Percentiles rank a stretch among this genome's conserved stretches.
Evolutionary conservation across 2,888 invertebrate species (phyloP).

Genomic region (Neoaliturus tenellus): DNA sequence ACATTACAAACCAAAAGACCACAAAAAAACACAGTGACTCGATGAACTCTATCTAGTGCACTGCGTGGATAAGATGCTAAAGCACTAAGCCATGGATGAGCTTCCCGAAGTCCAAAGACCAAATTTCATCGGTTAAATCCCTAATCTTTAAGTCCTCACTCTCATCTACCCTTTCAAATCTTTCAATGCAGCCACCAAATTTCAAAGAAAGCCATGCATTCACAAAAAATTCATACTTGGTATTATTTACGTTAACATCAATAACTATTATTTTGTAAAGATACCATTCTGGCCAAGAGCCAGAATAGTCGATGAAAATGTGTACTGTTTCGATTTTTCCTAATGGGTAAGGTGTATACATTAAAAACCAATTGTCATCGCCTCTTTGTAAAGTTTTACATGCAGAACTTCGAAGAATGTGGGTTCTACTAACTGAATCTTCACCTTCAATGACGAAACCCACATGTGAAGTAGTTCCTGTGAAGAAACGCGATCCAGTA

Average conservation of each 20-base stretch:
- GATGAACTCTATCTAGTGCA: not conserved
- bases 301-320: not conserved
- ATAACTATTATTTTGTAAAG: constrained; percentile 1
- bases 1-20: not conserved
- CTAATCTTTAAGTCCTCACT: not conserved
- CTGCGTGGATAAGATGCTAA: not conserved
- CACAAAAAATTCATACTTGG: not conserved
- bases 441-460: not conserved
- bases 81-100: not conserved
- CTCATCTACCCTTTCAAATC: not conserved
- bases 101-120: not conserved
- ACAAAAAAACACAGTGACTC: not conserved
- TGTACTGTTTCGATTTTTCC: not conserved
- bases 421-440: not conserved
- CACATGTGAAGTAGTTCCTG: constrained; percentile 5
- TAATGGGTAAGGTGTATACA: not conserved
- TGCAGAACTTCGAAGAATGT: not conserved
- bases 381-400: not conserved
- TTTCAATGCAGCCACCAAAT: not conserved
- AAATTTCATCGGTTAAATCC: not conserved
- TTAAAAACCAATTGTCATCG: constrained; percentile 9
- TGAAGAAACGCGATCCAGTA: not conserved
- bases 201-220: not conserved
- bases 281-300: not conserved
- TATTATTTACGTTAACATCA: not conserved